These are phyloP conservation scores for Leptonema lineaticorne DNA, from an alignment of 1,140 invertebrate species.

Conservation along the genomic window DNA sequence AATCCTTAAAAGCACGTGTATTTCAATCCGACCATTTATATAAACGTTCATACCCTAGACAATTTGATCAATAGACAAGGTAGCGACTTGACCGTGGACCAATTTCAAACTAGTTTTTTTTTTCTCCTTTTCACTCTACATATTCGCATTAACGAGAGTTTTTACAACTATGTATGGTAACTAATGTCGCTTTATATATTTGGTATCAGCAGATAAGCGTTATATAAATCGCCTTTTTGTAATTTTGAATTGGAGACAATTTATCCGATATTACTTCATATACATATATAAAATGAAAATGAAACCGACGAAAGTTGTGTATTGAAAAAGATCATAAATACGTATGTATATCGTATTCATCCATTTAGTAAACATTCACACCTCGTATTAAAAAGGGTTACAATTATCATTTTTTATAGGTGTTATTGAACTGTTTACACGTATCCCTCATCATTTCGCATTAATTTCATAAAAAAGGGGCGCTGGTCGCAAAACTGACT, in stretches of 20 bases:
- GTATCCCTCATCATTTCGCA: neutral
- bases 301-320: too few species aligned
- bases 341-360: too few species aligned
- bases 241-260: too few species aligned
- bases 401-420: neutral
- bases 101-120: constrained; percentile 25
- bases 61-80: constrained; percentile 12
- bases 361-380: neutral
- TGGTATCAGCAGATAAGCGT: too few species aligned
- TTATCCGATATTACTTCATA: too few species aligned
- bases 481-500: constrained; percentile 12
- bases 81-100: constrained; percentile 27
- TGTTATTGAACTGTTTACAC: constrained; percentile 17
- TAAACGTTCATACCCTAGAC: constrained; percentile 7
- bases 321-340: too few species aligned
- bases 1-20: too few species aligned
- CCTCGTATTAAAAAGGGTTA: neutral
- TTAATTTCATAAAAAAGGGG: constrained; percentile 14
- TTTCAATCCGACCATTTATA: neutral
- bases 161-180: neutral
- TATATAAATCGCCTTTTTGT: too few species aligned
- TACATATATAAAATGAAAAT: too few species aligned
- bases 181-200: neutral
- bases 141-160: neutral
- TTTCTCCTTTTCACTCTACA: neutral